phyloP scores from a whole-genome alignment of 2,113 vertebrate species.

The Tamias sibiricus region DNA sequence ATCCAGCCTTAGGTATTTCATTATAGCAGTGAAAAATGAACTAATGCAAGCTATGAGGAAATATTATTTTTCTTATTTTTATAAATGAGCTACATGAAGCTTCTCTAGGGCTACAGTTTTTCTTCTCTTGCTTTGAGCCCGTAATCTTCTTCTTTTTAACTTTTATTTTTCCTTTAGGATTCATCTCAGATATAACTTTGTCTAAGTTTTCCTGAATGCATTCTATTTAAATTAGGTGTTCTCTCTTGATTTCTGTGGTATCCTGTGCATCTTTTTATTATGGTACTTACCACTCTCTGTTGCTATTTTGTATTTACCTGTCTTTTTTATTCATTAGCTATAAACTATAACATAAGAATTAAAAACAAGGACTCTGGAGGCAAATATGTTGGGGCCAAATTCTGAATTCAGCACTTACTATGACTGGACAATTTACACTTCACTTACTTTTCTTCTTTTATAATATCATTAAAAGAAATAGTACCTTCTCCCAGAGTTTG shows the following conservation, averaged over 20 bases:
- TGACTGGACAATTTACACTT: background rate
- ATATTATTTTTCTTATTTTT: background rate
- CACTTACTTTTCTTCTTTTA: background rate
- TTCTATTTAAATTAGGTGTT: background rate
- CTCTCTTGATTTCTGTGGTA: background rate
- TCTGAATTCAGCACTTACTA: background rate
- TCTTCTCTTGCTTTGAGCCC: background rate
- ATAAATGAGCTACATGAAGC: background rate
- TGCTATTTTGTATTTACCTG: slow-evolving; percentile 16
- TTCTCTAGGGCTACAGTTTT: background rate
- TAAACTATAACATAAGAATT: background rate
- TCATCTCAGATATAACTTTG: background rate
- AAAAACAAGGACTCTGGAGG: background rate
- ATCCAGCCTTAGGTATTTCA: background rate
- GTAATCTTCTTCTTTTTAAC: background rate
- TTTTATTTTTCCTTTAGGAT: background rate
- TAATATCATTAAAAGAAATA: slow-evolving; percentile 39
- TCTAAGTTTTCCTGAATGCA: background rate
- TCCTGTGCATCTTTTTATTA: background rate
- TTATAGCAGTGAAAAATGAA: background rate
- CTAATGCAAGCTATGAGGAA: background rate
- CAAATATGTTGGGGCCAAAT: background rate
- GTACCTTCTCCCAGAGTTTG: background rate
- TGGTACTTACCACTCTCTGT: background rate
- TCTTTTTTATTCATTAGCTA: background rate